phyloP scores from a whole-genome alignment of 2,797 vertebrate genomes.

The Pseudomugil gertrudae region DNA sequence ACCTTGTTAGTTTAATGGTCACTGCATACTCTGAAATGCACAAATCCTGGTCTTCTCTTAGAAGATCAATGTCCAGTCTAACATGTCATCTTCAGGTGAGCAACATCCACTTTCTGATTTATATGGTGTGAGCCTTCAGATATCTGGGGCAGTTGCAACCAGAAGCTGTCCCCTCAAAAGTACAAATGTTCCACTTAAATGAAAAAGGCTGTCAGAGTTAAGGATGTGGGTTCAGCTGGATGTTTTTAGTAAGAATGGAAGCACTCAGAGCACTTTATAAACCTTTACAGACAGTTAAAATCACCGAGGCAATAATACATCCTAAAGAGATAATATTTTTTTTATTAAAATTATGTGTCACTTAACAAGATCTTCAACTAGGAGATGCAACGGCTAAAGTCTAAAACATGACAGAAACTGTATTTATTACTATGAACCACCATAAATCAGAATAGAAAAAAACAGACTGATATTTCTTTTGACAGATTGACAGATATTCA shows the following conservation, averaged over 20 bases:
- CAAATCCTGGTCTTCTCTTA: slow-evolving; percentile 2
- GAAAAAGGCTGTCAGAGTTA: slow-evolving; percentile 36
- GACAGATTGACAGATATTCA: slow-evolving; percentile 8
- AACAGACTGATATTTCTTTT: no score
- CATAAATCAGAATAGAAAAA: no score
- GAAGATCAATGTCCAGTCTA: not conserved
- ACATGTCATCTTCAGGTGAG: slow-evolving; percentile 5
- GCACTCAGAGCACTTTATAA: slow-evolving; percentile 7
- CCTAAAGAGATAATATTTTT: no score
- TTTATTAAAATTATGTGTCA: no score
- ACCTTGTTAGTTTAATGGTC: not conserved
- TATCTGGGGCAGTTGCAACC: slow-evolving; percentile 48
- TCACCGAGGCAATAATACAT: not conserved
- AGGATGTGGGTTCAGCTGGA: slow-evolving; percentile 28
- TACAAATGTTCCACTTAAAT: slow-evolving; percentile 54
- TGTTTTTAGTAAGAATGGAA: slow-evolving; percentile 26
- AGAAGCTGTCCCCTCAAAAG: slow-evolving; percentile 45
- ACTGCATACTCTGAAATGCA: not conserved
- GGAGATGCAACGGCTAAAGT: not conserved
- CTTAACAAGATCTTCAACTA: no score
- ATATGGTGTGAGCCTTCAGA: slow-evolving; percentile 28
- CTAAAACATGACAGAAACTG: no score
- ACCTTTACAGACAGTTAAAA: not conserved
- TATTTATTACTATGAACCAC: no score
- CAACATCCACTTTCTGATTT: slow-evolving; percentile 22